Conservation (phyloP, 2,888 invertebrate genomes). For the Xylota sylvarum region DNA sequence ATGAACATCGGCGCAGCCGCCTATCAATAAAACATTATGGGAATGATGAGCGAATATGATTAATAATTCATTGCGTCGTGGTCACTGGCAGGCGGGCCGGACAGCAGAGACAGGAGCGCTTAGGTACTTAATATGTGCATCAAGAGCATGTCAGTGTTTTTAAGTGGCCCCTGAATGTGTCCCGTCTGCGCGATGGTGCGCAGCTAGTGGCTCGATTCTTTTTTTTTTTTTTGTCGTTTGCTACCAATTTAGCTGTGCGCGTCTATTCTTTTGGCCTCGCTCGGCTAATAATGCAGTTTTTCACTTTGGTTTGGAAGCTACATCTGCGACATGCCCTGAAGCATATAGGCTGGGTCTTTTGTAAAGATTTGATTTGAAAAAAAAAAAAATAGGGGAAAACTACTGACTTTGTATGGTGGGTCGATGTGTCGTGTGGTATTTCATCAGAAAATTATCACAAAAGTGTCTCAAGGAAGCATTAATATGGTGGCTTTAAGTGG, state of each 20-base stretch:
- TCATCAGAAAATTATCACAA: conserved; percentile 60
- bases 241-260: conserved; percentile 61
- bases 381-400: conserved; percentile 46
- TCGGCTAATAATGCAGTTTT: conserved; percentile 70
- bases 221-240: too few species aligned
- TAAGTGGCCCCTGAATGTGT: conserved; percentile 75
- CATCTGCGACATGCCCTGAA: conserved; percentile 58
- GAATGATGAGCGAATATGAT: conserved; percentile 78
- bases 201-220: conserved; percentile 49
- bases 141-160: conserved; percentile 76
- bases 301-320: conserved; percentile 48
- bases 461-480: conserved; percentile 56
- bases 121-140: conserved; percentile 77
- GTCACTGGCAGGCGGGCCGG: conserved; percentile 56
- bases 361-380: conserved; percentile 64
- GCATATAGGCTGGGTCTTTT: conserved; percentile 72
- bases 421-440: conserved; percentile 52
- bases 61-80: conserved; percentile 75
- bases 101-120: conserved; percentile 62
- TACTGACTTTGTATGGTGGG: conserved; percentile 8
- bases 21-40: conserved; percentile 80
- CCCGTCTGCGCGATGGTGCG: conserved; percentile 53
- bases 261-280: conserved; percentile 36
- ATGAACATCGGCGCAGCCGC: conserved; percentile 16
- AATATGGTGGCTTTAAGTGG: background rate